Base-by-base conservation (phyloP, 2,113 vertebrate genomes). In the Otocyon megalotis region DNA sequence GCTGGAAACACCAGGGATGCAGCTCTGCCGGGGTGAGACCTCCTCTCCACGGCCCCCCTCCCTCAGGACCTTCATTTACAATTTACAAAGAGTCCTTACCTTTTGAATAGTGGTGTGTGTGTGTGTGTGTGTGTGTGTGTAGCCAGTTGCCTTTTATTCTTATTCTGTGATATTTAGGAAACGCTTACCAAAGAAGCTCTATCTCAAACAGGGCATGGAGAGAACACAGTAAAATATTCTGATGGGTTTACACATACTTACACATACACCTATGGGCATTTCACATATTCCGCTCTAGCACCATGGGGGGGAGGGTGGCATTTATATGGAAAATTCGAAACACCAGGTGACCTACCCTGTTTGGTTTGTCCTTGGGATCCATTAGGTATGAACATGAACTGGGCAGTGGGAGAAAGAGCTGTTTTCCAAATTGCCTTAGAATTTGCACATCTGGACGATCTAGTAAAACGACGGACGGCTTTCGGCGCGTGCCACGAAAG, bases 221-320 rank as follows among this genome's bases (percentile, higher is more conserved):
- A 20, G 9, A 50, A 65, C 28, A 26, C 37, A 24, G 10, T 4
- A 1, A 48, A 72, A 63, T 22, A 56, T 30, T 56, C 71, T 4
- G 11, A 13, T 28, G 72, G 50, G 3, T 32, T 28, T 56, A 24
- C 53, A 58, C 3, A 2, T 32, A 32, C 77, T 20, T 56, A 2
- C 22, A 1, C 26, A 37, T 0, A 24, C 19, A n/a, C 43, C 35
- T 22, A 4, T 4, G 26, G 1, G 4, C 24, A 35, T 19, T 30
- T 28, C 48, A 90, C 8, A 17, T 30, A 17, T 6, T 20, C 37
- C 37, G 17, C 53, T 26, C 30, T 63, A 37, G 24, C 26, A 16
- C 54, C 24, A 11, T 15, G 0, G 5, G 14, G 15, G 32, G 65
- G 65, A 16, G 26, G 32, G 32, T 22, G 1, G 1, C 22, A 2